Base-by-base conservation (phyloP, 2,113 vertebrate species). In the Trachemys scripta region DNA sequence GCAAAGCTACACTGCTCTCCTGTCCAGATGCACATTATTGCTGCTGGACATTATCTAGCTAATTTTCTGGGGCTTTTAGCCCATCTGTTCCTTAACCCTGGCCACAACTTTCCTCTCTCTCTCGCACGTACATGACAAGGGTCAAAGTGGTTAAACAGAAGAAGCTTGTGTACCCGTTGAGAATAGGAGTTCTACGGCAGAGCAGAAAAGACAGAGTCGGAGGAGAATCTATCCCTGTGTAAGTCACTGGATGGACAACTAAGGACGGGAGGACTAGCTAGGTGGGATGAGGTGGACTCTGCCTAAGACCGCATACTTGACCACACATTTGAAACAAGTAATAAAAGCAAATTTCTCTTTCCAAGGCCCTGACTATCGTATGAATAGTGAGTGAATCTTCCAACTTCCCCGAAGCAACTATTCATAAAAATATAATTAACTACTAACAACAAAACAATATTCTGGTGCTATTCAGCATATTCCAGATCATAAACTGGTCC, bases 1-100 rank as follows among this genome's bases (percentile, higher is more conserved):
- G 49, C 56, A 69, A 87, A 82, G 42, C 1, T 1, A 51, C 8
- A 9, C 83, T 45, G 10, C 80, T 95, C 85, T 59, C 62, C 86
- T 31, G 6, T 45, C 35, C 0, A 6, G 13, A 89, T 1, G 56
- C 0, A 0, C 10, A 20, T n/a, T 72, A 13, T 7, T 85, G 53
- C 12, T 53, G 14, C 50, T 16, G 80, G 53, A 49, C 87, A 59
- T 62, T 62, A 1, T 35, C 25, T 75, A 75, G 76, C 0, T 83
- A 62, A 72, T 14, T 49, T 56, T 50, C 31, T 49, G 29, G 50
- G 38, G 4, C 19, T 10, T 3, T 3, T 54, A 42, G 10, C n/a
- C 80, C 42, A 29, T 0, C 29, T 49, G 1, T 53, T 45, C 2
- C 69, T 50, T 69, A 49, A 35, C 35, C 49, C 92, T 90, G 92